Percentiles rank a stretch among this genome's conserved stretches.
Conservation (phyloP, 2,888 invertebrate genomes). For the Panorpa germanica region DNA sequence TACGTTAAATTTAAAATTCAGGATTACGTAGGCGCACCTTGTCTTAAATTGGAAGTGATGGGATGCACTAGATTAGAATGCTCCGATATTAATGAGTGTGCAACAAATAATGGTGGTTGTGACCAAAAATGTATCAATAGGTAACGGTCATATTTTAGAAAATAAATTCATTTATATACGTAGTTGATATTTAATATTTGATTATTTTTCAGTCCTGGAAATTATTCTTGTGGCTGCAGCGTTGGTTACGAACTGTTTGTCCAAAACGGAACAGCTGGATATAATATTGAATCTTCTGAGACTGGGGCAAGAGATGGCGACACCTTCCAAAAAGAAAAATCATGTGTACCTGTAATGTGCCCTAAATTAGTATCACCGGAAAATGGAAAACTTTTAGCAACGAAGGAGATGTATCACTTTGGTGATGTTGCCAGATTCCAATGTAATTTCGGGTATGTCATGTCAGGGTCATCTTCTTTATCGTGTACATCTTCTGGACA, state of each 20-base stretch:
- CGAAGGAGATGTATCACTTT: constrained; percentile 68
- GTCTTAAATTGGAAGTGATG: constrained; percentile 79
- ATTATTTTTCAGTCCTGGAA: constrained; percentile 44
- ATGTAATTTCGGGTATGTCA: constrained; percentile 86
- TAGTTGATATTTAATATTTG: constrained; percentile 6
- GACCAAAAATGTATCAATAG: constrained; percentile 82
- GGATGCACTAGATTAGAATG: constrained; percentile 83
- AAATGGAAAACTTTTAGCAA: constrained; percentile 68
- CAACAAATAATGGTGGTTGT: constrained; percentile 73
- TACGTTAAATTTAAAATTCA: constrained; percentile 71
- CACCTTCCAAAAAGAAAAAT: constrained; percentile 76
- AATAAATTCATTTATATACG: not conserved
- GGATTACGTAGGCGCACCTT: constrained; percentile 77
- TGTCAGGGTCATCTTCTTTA: constrained; percentile 72
- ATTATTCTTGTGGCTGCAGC: constrained; percentile 75
- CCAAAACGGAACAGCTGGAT: constrained; percentile 79
- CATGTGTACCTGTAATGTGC: constrained; percentile 88
- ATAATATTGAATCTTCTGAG: constrained; percentile 58
- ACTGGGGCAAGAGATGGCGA: constrained; percentile 79
- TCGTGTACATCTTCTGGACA: constrained; percentile 76
- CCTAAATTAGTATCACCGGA: constrained; percentile 57
- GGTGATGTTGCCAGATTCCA: constrained; percentile 81
- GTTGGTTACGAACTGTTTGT: constrained; percentile 81
- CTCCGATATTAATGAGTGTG: constrained; percentile 75
- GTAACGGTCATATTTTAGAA: constrained; percentile 18